Conservation (phyloP, 2,888 invertebrate genomes). For the Caradrina kadenii region DNA sequence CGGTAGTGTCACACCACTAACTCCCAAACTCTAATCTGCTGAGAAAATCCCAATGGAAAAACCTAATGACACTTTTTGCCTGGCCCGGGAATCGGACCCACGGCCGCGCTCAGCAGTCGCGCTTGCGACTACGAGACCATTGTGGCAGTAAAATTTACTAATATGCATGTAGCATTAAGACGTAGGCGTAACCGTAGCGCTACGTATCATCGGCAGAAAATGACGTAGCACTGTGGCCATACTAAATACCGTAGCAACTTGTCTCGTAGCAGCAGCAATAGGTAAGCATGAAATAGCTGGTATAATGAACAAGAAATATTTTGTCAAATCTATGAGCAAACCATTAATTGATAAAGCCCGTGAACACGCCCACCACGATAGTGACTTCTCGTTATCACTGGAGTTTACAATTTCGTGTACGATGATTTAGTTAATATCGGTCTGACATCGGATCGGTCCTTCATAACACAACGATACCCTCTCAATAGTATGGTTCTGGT, state of each 20-base stretch:
- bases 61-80: no score
- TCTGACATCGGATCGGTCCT: not conserved
- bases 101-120: no score
- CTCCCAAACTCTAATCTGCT: no score
- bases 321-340: constrained; percentile 26
- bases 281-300: constrained; percentile 35
- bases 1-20: no score
- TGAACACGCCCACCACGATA: constrained; percentile 29
- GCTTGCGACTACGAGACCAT: no score
- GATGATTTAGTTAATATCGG: not conserved
- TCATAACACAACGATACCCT: not conserved
- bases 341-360: constrained; percentile 28
- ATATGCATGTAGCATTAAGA: not conserved
- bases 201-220: constrained; percentile 17
- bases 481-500: not conserved
- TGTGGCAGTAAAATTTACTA: no score
- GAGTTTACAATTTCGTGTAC: not conserved
- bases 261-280: constrained; percentile 43
- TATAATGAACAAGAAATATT: constrained; percentile 11
- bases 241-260: constrained; percentile 27
- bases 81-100: no score
- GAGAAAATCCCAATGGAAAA: no score
- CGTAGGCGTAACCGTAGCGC: constrained; percentile 38
- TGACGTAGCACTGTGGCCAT: not conserved
- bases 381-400: constrained; percentile 16